A percentile compares a stretch with the other conserved stretches of the same genome.
Conservation (phyloP, 2,797 vertebrate genomes). For the Poeciliopsis presidionis region DNA sequence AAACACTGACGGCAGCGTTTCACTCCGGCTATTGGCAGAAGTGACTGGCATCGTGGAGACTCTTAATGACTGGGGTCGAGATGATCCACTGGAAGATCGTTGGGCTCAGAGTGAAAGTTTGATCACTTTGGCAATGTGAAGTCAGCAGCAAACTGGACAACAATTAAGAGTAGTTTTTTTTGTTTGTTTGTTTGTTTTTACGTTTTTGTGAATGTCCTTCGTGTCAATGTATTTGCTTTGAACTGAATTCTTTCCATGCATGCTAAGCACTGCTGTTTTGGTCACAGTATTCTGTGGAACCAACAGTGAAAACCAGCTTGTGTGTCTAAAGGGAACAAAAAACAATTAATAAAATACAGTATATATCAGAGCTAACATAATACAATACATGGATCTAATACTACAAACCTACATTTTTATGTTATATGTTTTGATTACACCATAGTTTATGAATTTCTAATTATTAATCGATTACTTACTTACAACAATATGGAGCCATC, state of each 20-base stretch:
- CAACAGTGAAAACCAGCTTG: not conserved
- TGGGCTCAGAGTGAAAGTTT: not conserved
- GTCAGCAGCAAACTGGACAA: constrained; percentile 4
- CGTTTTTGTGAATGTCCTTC: constrained; percentile 1
- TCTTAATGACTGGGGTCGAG: constrained; percentile 27
- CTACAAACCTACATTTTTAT: not conserved
- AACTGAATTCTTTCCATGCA: constrained; percentile 38
- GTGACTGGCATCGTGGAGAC: constrained; percentile 6
- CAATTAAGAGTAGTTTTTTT: not conserved
- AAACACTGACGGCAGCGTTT: constrained; percentile 42
- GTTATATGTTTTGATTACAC: not conserved
- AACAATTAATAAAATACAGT: not conserved
- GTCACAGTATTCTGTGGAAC: not conserved
- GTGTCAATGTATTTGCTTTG: constrained; percentile 32
- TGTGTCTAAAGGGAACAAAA: not conserved
- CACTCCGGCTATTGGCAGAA: constrained; percentile 37
- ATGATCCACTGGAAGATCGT: constrained; percentile 16
- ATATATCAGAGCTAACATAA: not conserved
- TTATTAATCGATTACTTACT: not conserved
- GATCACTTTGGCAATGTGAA: constrained; percentile 8
- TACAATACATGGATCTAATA: not conserved
- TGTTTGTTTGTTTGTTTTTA: not conserved
- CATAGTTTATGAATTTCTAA: not conserved
- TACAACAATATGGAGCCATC: not conserved
- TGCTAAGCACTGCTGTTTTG: not conserved